Evolutionary conservation across 1,140 invertebrate species (phyloP).

Genomic region (Aphidius ervi): DNA sequence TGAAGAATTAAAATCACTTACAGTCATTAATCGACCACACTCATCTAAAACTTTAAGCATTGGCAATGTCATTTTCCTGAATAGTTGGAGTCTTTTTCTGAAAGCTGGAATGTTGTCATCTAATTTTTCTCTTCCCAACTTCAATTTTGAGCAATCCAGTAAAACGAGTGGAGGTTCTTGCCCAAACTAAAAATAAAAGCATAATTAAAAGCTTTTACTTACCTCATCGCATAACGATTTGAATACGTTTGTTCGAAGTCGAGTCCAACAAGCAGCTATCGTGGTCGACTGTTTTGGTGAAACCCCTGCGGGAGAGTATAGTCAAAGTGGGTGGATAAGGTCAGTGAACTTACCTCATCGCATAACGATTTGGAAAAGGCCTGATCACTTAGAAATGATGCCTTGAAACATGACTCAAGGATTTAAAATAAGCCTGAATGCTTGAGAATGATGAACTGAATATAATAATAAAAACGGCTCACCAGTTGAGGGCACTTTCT

Average conservation of each 20-base stretch:
- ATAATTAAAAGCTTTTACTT: conserved; percentile 10
- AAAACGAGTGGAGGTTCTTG: conserved; percentile 71
- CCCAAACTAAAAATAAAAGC: conserved; percentile 59
- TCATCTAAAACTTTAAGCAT: conserved; percentile 81
- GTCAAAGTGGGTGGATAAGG: no score
- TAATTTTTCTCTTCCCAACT: conserved; percentile 71
- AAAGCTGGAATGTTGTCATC: conserved; percentile 85
- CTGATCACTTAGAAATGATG: no score
- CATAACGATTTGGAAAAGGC: no score
- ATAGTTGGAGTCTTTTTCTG: conserved; percentile 73
- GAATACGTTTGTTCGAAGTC: not conserved
- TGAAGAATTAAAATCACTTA: conserved; percentile 50
- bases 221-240: not conserved
- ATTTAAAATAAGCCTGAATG: no score
- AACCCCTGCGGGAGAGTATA: no score
- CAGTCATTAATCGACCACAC: conserved; percentile 72
- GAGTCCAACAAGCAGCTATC: no score
- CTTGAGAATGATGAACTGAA: no score
- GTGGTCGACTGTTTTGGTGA: no score
- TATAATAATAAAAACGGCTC: no score
- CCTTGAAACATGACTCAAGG: no score
- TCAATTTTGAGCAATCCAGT: conserved; percentile 80
- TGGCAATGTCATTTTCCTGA: conserved; percentile 79
- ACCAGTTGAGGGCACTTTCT: no score
- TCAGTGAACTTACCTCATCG: no score